Base-by-base conservation (phyloP, 2,797 vertebrate genomes). In the Spondyliosoma cantharus region DNA sequence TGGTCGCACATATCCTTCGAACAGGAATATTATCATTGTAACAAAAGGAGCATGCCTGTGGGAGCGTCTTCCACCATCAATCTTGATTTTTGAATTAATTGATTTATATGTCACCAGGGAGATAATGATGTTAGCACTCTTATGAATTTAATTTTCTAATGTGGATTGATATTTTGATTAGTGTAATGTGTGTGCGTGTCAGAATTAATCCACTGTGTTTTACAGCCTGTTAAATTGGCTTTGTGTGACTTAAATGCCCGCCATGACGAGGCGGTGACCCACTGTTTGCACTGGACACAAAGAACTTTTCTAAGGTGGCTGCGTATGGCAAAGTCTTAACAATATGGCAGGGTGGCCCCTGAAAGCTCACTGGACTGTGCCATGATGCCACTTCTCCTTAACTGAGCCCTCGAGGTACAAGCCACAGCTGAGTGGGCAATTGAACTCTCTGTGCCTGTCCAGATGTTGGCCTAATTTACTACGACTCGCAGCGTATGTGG, bases 381-480 rank as follows among this genome's bases (percentile, higher is more conserved):
- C 81, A 62, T 20, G 62, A 83, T 85, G 80, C 78, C 75, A 77
- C 61, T 84, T 88, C 82, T 90, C 66, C 82, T 87, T 80, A 87
- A 89, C 87, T 45, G 32, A 80, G 87, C 81, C 91, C 90, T 88
- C 4, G 62, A 85, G 91, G 89, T 87, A 85, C 74, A 75, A 75
- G 69, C 77, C 87, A 91, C 90, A 92, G 90, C 86, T 90, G 90
- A 94, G 82, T 84, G 88, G 89, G 86, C 92, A 94, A 91, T 91
- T 89, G 69, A 88, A 88, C 82, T 86, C 84, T 83, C 86, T 77
- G 79, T 90, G 90, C 74, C 82, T 54, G 85, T 90, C 93, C 94
- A 95, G 94, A 94, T 95, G 94, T 94, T 95, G 93, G 81, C 93
- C 93, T 94, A 92, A 94, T 95, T 95, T 91, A 71, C 76, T 48